A percentile compares a stretch with the other conserved stretches of the same genome.
phyloP scores from a whole-genome alignment of 2,888 invertebrate species.

The Athetis lepigone region DNA sequence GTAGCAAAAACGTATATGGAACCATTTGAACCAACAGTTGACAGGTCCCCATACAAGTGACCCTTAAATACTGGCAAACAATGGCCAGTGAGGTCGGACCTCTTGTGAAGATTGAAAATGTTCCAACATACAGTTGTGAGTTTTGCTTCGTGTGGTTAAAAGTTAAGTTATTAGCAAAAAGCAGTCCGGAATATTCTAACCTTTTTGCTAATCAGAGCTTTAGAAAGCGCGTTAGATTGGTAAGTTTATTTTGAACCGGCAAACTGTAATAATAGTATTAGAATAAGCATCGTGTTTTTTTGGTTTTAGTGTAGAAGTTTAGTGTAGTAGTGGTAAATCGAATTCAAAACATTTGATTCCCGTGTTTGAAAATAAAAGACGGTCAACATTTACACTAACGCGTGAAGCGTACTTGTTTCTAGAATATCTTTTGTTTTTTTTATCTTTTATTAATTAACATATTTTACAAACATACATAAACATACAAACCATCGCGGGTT shows the following conservation, averaged over 20 bases:
- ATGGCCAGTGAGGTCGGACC: conserved; percentile 17
- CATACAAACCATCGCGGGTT: too few relatives aligned
- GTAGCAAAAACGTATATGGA: conserved; percentile 45
- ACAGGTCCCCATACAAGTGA: conserved; percentile 47
- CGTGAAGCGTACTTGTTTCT: too few relatives aligned
- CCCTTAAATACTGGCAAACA: conserved; percentile 31
- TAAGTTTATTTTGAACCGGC: neutral
- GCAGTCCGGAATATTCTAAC: conserved; percentile 10
- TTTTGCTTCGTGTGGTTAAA: conserved; percentile 32
- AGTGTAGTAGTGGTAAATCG: too few relatives aligned
- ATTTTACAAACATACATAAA: too few relatives aligned
- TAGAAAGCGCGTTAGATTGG: neutral
- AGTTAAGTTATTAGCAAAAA: conserved; percentile 30
- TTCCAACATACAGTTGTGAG: conserved; percentile 17
- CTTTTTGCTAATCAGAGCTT: conserved; percentile 37
- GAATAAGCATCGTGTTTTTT: too few relatives aligned
- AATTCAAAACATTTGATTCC: too few relatives aligned
- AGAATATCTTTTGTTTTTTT: too few relatives aligned
- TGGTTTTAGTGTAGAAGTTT: too few relatives aligned
- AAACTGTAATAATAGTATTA: too few relatives aligned
- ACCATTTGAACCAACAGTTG: conserved; percentile 19
- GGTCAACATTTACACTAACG: too few relatives aligned
- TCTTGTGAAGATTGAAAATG: conserved; percentile 20
- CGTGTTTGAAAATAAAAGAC: too few relatives aligned
- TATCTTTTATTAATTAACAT: too few relatives aligned